Evolutionary conservation across 2,888 invertebrate species (phyloP), one percentile per base, ranked within the genome.

Genomic region (Sepiola atlantica): DNA sequence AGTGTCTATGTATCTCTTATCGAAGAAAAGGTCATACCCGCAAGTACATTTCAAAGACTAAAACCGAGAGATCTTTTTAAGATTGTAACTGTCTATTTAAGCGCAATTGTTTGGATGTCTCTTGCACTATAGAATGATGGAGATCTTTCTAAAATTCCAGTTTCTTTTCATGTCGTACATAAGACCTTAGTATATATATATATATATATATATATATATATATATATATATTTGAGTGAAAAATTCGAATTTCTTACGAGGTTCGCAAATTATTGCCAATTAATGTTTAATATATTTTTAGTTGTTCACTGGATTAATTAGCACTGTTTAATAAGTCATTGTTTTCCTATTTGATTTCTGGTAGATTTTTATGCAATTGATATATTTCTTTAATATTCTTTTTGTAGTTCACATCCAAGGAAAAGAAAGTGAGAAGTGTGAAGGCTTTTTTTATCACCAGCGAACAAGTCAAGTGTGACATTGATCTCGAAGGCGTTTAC

Each of bases 401-500:
- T n/a, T 77, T 18, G 32, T n/a, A 77, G 77, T 32, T 77, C 12
- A 77, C 77, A 2, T n/a, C 32, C n/a, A 12, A 91, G 35, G 32
- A 91, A 54, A 21, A 91, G 91, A 21, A 91, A 1, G 16, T 6
- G 24, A 1, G 24, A 12, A 91, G 21, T 28, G 35, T 2, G 35
- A 91, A 91, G 28, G 91, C 91, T 3, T 45, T 91, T 10, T 95
- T 94, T 91, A 94, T 95, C 90, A 95, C 95, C 91, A 32, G 94
- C 35, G 95, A 95, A n/a, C 92, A 94, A 54, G 95, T 95, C 0
- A 55, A 55, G 24, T 95, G 95, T 94, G 35, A 35, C 20, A 61
- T 95, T 20, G 61, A 54, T 6, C 54, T 57, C 55, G 93, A 91
- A 24, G 94, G 92, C 45, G 92, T 92, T 4, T 94, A 94, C 54